These are phyloP conservation scores for Drosophila takahashii DNA, from an alignment of 1,140 invertebrate species.

Conservation along the genomic window DNA sequence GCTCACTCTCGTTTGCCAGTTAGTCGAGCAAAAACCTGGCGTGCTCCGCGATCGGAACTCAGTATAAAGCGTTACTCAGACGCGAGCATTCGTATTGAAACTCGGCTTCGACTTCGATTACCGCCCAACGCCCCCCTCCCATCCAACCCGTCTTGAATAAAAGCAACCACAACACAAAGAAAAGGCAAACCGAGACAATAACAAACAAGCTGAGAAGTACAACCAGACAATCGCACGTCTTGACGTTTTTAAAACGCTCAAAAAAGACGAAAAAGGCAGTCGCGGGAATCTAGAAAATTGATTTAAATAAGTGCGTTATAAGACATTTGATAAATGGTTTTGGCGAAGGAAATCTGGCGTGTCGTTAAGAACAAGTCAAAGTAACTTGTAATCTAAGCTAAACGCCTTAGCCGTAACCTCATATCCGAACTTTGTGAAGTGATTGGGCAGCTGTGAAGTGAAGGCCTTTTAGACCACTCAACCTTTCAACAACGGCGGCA, in stretches of 20 bases:
- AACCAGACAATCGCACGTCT: conserved; percentile 60
- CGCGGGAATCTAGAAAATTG: conserved; percentile 21
- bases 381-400: conserved; percentile 3
- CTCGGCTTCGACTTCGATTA: conserved; percentile 53
- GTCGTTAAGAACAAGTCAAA: conserved; percentile 14
- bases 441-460: background rate
- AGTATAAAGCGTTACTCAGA: conserved; percentile 69
- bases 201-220: conserved; percentile 42
- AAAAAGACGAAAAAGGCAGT: conserved; percentile 32
- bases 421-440: background rate
- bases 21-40: conserved; percentile 57
- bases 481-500: conserved; percentile 46
- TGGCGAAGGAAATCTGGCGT: conserved; percentile 25
- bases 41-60: conserved; percentile 39
- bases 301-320: conserved; percentile 18
- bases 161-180: conserved; percentile 58
- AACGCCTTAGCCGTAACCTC: background rate
- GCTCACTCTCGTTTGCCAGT: conserved; percentile 13
- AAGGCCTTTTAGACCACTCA: background rate
- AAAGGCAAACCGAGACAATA: conserved; percentile 55
- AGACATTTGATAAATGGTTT: conserved; percentile 23
- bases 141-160: conserved; percentile 25
- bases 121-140: background rate
- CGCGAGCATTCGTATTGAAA: conserved; percentile 56
- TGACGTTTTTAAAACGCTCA: conserved; percentile 63